Conservation (phyloP, 2,888 invertebrate species). For the Drosophila tripunctata region DNA sequence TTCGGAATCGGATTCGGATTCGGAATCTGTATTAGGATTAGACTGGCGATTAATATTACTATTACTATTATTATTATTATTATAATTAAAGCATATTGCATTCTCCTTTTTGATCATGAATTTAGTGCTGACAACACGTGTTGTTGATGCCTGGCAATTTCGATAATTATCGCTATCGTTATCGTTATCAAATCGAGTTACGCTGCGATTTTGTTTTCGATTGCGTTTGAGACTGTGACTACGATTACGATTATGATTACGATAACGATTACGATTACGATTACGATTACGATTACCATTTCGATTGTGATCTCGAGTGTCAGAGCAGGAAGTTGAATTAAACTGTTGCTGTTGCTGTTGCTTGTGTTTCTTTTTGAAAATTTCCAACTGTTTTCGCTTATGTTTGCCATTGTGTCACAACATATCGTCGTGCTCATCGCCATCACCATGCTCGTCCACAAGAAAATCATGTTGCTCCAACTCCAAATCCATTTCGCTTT, state of each 20-base stretch:
- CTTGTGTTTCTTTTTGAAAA: not conserved
- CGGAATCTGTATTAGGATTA: not conserved
- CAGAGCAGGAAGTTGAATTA: not conserved
- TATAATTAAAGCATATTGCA: not conserved
- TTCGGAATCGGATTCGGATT: not conserved
- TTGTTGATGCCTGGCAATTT: no score
- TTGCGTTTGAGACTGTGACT: not conserved
- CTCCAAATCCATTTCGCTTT: slow-evolving; percentile 82
- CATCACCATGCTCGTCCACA: slow-evolving; percentile 66
- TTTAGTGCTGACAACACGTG: no score
- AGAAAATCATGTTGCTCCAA: slow-evolving; percentile 82
- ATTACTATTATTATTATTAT: slow-evolving; percentile 6
- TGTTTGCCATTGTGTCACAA: slow-evolving; percentile 76
- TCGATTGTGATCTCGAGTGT: not conserved
- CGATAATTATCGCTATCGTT: not conserved
- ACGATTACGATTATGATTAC: not conserved
- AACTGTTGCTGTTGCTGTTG: not conserved
- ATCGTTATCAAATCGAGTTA: no score
- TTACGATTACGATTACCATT: not conserved
- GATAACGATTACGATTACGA: not conserved
- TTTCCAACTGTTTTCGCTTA: not conserved
- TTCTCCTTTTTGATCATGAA: not conserved
- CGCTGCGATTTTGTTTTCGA: no score
- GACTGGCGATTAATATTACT: not conserved
- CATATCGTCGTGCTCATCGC: slow-evolving; percentile 69